Evolutionary conservation across 2,113 vertebrate species (phyloP).

Genomic region (Neolamprologus falcicula): DNA sequence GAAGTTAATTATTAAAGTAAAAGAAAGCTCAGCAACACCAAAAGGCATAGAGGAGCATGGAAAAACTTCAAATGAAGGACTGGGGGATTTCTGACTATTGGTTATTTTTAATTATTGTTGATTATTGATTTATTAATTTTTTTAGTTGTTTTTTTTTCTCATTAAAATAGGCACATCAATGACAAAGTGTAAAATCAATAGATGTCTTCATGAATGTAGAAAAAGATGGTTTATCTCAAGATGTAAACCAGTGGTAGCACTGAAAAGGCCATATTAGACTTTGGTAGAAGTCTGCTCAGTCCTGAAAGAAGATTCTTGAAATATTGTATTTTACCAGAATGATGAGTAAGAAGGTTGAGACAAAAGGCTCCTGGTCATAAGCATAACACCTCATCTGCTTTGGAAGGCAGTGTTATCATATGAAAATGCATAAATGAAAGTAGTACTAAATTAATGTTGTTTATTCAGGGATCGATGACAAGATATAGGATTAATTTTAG

Average conservation of each 20-base stretch:
- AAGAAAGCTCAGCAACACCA: neutral
- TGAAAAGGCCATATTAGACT: neutral
- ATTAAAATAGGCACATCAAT: neutral
- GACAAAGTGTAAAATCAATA: neutral
- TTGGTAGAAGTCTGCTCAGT: neutral
- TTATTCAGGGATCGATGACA: neutral
- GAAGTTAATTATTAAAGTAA: neutral
- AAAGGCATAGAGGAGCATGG: neutral
- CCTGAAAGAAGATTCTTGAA: neutral
- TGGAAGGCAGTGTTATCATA: neutral
- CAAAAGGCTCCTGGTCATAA: neutral
- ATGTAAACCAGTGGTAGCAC: neutral
- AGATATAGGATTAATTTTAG: neutral
- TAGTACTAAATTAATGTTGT: neutral
- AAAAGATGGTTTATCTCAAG: neutral
- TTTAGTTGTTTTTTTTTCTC: rapidly evolving
- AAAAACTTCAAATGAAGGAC: neutral
- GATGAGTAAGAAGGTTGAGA: neutral
- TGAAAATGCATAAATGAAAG: neutral
- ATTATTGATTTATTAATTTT: rapidly evolving
- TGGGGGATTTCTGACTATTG: neutral
- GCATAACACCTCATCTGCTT: neutral
- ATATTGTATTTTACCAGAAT: neutral
- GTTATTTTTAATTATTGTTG: neutral
- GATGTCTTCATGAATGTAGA: neutral